These are phyloP conservation scores for Sciurus vulgaris DNA, from an alignment of 2,797 vertebrate genomes.

Conservation along the genomic window DNA sequence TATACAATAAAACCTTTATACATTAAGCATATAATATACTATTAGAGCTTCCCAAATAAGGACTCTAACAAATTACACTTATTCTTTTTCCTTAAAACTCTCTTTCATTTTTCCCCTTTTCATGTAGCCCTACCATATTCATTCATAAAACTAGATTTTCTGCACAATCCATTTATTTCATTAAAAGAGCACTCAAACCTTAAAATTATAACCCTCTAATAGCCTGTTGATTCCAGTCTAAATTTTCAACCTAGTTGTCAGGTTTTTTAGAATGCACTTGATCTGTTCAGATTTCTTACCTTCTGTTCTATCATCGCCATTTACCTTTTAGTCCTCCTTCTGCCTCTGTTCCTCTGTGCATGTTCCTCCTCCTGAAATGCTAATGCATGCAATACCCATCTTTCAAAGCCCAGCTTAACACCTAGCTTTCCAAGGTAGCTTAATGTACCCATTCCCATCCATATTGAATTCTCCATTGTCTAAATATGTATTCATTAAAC, in stretches of 20 bases:
- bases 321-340: neutral
- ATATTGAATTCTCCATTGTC: neutral
- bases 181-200: neutral
- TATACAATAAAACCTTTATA: neutral
- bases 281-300: neutral
- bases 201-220: neutral
- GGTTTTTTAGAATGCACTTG: neutral
- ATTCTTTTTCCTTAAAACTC: neutral
- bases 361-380: neutral
- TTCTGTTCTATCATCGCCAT: too few relatives aligned
- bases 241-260: neutral
- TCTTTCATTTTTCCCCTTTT: neutral
- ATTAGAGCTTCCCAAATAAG: conserved; percentile 37
- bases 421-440: neutral
- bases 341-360: neutral
- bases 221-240: neutral
- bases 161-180: neutral
- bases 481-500: neutral
- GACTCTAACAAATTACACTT: neutral
- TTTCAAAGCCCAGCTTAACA: neutral
- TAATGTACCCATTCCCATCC: neutral
- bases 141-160: conserved; percentile 5
- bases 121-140: neutral
- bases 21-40: neutral
- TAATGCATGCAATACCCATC: accelerated